phyloP scores from a whole-genome alignment of 2,113 vertebrate genomes.

The Amblyornis subalaris region DNA sequence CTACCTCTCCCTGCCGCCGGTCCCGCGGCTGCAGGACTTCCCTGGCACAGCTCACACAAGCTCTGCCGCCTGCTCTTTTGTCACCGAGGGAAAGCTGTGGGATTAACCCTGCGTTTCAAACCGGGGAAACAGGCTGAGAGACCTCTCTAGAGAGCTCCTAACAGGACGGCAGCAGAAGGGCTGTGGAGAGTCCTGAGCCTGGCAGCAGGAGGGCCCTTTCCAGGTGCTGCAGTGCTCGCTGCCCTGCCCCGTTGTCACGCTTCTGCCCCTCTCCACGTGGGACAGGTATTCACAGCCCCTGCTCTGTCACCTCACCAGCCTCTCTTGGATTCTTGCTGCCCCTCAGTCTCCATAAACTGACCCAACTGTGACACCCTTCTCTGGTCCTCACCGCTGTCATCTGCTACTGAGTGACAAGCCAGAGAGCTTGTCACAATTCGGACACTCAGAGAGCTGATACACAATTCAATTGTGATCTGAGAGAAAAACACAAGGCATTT shows the following conservation, averaged over 20 bases:
- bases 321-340: neutral
- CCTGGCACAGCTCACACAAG: neutral
- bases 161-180: neutral
- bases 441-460: neutral
- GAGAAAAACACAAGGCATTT: neutral
- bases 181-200: neutral
- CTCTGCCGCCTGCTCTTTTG: neutral
- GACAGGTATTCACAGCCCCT: neutral
- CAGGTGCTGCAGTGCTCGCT: neutral
- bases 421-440: no score
- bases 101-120: neutral
- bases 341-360: neutral
- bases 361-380: neutral
- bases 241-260: rapidly evolving
- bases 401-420: neutral
- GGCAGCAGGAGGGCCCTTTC: neutral
- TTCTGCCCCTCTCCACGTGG: neutral
- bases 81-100: neutral
- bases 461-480: rapidly evolving
- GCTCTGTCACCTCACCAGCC: neutral
- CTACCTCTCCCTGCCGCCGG: neutral
- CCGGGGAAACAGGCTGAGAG: neutral
- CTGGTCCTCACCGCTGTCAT: neutral
- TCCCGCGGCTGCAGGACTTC: neutral
- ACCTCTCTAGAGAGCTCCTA: neutral